Evolutionary conservation across 2,888 invertebrate genomes (phyloP).

Genomic region (Thereva nobilitata): DNA sequence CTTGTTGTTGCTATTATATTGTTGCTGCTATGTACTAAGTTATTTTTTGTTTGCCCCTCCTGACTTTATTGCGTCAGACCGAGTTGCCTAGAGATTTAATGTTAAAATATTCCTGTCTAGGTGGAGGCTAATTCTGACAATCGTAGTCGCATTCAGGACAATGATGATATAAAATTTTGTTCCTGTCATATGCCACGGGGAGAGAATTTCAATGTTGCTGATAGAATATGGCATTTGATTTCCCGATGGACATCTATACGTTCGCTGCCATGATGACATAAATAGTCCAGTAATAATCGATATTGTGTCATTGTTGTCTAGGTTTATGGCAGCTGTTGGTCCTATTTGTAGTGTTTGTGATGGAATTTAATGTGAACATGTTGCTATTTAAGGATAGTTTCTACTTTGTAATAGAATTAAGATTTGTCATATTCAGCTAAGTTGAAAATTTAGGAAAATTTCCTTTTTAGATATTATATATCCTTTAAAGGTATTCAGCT

Average conservation of each 20-base stretch:
- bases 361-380: background rate
- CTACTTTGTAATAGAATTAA: no score
- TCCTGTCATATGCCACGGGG: conserved; percentile 12
- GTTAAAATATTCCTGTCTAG: no score
- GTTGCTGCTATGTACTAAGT: no score
- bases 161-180: conserved; percentile 3
- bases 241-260: conserved; percentile 18
- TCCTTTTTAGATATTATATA: no score
- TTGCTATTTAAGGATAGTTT: no score
- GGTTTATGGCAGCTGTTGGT: background rate
- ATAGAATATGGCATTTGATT: conserved; percentile 25
- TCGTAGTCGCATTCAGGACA: background rate
- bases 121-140: no score
- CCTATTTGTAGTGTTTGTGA: background rate
- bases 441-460: no score
- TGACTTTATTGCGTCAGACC: no score
- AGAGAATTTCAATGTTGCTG: conserved; percentile 4
- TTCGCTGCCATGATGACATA: background rate
- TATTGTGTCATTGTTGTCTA: background rate
- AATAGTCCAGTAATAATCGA: conserved; percentile 7
- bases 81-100: no score
- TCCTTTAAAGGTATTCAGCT: no score
- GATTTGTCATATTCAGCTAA: no score
- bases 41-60: no score
- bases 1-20: background rate